phyloP scores from a whole-genome alignment of 2,113 vertebrate genomes.

The Orcinus orca region DNA sequence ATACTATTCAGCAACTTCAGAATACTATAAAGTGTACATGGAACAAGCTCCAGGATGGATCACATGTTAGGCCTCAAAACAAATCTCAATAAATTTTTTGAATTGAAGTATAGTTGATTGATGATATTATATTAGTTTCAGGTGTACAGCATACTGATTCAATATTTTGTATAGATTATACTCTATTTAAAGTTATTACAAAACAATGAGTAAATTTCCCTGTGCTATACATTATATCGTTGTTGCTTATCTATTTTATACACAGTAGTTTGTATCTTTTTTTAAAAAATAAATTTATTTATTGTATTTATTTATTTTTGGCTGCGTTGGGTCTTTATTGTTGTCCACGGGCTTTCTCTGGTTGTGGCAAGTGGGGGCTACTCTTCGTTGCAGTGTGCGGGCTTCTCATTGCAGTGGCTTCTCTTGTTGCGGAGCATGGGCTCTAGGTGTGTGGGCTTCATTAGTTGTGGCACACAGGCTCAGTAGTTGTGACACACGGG shows the following conservation, averaged over 20 bases:
- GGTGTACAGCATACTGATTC: neutral
- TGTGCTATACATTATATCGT: neutral
- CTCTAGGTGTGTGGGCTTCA: no score
- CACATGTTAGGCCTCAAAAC: neutral
- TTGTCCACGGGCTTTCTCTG: no score
- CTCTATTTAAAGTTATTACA: neutral
- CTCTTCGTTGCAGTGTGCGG: no score
- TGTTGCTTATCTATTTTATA: neutral
- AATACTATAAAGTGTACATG: neutral
- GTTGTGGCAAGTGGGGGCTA: rapidly evolving
- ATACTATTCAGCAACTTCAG: neutral
- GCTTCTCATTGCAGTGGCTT: no score
- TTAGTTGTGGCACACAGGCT: no score
- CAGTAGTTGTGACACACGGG: no score
- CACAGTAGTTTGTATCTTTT: neutral
- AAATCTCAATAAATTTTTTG: neutral
- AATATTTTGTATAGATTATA: neutral
- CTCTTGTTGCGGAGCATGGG: no score
- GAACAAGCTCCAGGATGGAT: neutral
- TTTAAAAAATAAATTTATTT: no score
- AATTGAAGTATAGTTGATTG: neutral
- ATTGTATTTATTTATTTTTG: no score
- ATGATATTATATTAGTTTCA: neutral
- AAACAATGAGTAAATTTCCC: neutral
- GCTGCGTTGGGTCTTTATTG: no score